Evolutionary conservation across 2,797 vertebrate genomes (phyloP), one percentile per base, ranked within the genome.

Genomic region (Apodemus agrarius): DNA sequence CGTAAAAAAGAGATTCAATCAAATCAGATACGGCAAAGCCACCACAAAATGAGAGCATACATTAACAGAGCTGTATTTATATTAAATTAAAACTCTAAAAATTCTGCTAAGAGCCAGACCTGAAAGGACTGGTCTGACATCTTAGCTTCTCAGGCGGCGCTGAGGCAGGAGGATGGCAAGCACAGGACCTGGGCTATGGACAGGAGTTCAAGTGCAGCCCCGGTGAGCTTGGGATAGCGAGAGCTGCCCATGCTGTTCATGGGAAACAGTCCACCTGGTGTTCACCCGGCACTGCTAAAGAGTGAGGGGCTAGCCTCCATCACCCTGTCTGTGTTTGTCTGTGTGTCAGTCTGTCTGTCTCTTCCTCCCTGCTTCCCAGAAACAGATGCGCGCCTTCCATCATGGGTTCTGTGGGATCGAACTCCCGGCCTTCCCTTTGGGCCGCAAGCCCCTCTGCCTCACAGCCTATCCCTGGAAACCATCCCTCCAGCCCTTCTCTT

Each of bases 11-110:
- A 49, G 29, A 40, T 83, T 11, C 72, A 90, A 79, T 80, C 46
- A 61, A 92, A 78, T 67, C 69, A 93, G 37, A 37, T 3, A 46
- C 0, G 13, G 40, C 57, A 26, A 37, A 1, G 57, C 13, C 26
- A 88, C 6, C 24, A 37, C 74, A 81, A 85, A 90, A 75, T 82
- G 49, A 22, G 16, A 61, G 65, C 43, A 92, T 16, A 29, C 4
- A 85, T 84, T 59, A 89, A 69, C 75, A 52, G 31, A 72, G 29
- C 57, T 96, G 0, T 74, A 43, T 69, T 93, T 96, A 49, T 74
- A 88, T 83, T 69, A 72, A 63, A 83, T 80, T 85, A 90, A 61
- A 92, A 83, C 46, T 72, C 63, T 43, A 13, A 49, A 78, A 63
- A 63, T 63, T 46, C 57, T 46, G 37, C 57, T 10, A 63, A 26